phyloP scores from a whole-genome alignment of 2,113 vertebrate species.

The Ochotona curzoniae region DNA sequence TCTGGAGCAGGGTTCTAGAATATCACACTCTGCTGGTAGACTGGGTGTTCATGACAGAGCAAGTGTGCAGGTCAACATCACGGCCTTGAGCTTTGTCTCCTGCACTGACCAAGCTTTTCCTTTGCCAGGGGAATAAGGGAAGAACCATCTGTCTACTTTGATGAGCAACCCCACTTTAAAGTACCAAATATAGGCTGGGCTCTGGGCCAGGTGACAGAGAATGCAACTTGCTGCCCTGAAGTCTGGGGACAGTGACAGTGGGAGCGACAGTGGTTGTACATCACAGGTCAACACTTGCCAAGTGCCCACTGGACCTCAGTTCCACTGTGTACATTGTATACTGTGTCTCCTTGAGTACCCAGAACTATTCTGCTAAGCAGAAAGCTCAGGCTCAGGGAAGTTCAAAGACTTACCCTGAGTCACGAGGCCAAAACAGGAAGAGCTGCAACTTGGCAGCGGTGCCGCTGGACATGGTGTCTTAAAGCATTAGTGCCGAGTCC shows the following conservation, averaged over 20 bases:
- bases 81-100: neutral
- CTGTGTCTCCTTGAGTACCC: neutral
- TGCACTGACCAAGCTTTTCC: neutral
- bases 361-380: neutral
- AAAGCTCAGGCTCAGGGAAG: neutral
- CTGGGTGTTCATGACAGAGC: neutral
- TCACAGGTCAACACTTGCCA: neutral
- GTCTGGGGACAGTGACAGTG: neutral
- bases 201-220: rapidly evolving
- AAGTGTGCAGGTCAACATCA: neutral
- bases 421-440: neutral
- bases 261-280: neutral
- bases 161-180: neutral
- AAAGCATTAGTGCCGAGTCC: no score
- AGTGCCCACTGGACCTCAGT: neutral
- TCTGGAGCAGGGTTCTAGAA: neutral
- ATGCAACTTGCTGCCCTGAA: neutral
- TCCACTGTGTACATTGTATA: neutral
- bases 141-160: neutral
- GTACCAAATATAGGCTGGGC: no score
- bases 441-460: neutral
- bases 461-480: neutral
- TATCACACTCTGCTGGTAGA: no score
- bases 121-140: neutral
- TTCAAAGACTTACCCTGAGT: neutral